Evolutionary conservation across 2,797 vertebrate species (phyloP), one percentile per base, ranked within the genome.

Genomic region (Xiphorhynchus erythropygius): DNA sequence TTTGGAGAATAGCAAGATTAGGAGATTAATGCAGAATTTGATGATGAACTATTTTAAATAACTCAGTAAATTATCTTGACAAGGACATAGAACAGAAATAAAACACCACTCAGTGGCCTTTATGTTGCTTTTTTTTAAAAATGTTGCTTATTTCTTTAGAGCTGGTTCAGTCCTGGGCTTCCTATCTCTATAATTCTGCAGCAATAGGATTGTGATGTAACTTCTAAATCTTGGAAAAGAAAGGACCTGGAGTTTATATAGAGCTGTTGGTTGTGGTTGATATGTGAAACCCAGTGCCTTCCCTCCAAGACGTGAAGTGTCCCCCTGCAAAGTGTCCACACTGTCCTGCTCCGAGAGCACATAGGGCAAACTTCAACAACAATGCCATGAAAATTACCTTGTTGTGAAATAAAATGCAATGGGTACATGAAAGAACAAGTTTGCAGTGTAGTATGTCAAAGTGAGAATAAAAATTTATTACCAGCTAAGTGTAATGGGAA

Each of bases 1-100:
- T 93, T 60, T 92, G 63, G 71, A 84, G 91, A 85, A 59, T 35
- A 64, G 75, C 35, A 88, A 85, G 71, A 80, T 90, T 93, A 79
- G 56, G 76, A 83, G 68, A 93, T 92, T 35, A 90, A 89, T 81
- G 81, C 52, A 84, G 80, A 84, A 63, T 71, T 63, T 89, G 57
- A 37, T 87, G 21, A 28, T 53, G 68, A 83, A 57, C 79, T 84
- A 11, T 64, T 82, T 68, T 37, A 86, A 69, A 89, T 57, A 92
- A 70, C 35, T 76, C 41, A 27, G 42, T 59, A 73, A 55, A 70
- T 73, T 76, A 65, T 76, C 42, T 80, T 0, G 5, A 41, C 30
- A 63, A 81, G 44, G 84, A 83, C n/a, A 10, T 10, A 47, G 62
- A 68, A 52, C 28, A 74, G 57, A 85, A 85, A 82, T 83, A 64